Percentiles rank a stretch among this genome's conserved stretches.
Evolutionary conservation across 2,113 vertebrate genomes (phyloP).

Genomic region (Limnothrissa miodon): DNA sequence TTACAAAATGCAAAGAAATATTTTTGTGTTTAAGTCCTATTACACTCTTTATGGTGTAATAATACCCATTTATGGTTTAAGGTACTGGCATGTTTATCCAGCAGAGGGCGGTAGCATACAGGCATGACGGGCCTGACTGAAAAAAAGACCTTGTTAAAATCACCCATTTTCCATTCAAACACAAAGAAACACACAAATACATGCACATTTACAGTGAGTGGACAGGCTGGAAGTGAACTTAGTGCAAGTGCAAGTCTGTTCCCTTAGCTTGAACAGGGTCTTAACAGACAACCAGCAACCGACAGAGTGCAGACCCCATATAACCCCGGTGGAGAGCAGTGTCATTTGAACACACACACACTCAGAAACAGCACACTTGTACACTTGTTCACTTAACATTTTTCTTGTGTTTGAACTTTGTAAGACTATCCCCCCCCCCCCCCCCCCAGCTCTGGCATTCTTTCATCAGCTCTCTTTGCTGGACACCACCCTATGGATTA

Average conservation of each 20-base stretch:
- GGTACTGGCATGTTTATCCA: not conserved
- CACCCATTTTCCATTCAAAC: too few relatives aligned
- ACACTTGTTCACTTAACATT: too few relatives aligned
- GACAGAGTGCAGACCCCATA: not conserved
- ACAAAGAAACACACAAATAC: too few relatives aligned
- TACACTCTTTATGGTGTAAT: too few relatives aligned
- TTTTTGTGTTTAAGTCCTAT: not conserved
- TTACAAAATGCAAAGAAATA: not conserved
- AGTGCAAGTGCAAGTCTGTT: not conserved
- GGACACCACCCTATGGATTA: not conserved
- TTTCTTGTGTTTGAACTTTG: too few relatives aligned
- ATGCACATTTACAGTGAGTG: not conserved
- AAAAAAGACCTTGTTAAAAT: not conserved
- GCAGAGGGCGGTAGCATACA: not conserved
- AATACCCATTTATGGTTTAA: too few relatives aligned
- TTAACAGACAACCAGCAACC: not conserved
- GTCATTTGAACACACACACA: conserved; percentile 34
- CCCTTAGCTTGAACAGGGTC: not conserved
- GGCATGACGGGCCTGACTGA: not conserved
- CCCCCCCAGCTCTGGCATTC: not conserved
- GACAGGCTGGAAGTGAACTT: not conserved
- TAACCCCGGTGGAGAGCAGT: not conserved
- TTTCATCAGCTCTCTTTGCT: not conserved
- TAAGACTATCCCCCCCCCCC: too few relatives aligned
- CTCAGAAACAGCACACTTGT: not conserved